Conservation (phyloP, 2,888 invertebrate species). For the Dasypogon diadema region DNA sequence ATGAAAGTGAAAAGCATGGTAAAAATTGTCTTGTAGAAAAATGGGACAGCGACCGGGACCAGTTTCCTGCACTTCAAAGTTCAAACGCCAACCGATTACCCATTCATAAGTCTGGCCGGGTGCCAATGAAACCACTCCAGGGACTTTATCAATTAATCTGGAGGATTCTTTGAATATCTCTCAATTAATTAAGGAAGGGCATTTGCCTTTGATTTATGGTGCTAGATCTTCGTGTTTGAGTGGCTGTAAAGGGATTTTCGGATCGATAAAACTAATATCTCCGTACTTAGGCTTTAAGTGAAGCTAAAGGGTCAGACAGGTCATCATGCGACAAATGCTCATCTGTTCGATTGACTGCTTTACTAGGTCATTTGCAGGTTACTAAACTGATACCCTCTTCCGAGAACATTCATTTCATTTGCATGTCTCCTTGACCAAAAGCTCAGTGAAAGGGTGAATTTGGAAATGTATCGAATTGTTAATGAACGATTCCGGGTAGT, state of each 20-base stretch:
- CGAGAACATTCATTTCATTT: too few species aligned
- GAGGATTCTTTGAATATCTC: constrained; percentile 24
- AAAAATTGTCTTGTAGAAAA: neutral
- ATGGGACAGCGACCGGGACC: constrained; percentile 14
- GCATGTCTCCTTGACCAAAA: too few species aligned
- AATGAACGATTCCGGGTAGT: too few species aligned
- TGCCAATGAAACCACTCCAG: constrained; percentile 21
- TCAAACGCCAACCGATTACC: constrained; percentile 14
- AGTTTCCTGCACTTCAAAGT: neutral
- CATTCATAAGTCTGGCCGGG: constrained; percentile 19
- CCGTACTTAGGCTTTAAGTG: too few species aligned
- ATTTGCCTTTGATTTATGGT: constrained; percentile 17
- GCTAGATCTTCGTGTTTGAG: neutral
- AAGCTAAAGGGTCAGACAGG: too few species aligned
- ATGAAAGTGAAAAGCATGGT: constrained; percentile 8
- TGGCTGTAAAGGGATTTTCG: neutral
- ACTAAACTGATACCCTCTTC: too few species aligned
- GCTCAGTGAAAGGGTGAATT: too few species aligned
- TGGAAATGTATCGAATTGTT: too few species aligned
- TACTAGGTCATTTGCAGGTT: too few species aligned
- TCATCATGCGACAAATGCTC: too few species aligned
- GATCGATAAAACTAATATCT: neutral
- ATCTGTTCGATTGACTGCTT: too few species aligned
- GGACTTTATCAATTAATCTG: constrained; percentile 32
- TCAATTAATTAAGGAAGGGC: constrained; percentile 16